These are phyloP conservation scores for Dysmachus trigonus DNA, from an alignment of 2,888 invertebrate genomes.

Conservation along the genomic window DNA sequence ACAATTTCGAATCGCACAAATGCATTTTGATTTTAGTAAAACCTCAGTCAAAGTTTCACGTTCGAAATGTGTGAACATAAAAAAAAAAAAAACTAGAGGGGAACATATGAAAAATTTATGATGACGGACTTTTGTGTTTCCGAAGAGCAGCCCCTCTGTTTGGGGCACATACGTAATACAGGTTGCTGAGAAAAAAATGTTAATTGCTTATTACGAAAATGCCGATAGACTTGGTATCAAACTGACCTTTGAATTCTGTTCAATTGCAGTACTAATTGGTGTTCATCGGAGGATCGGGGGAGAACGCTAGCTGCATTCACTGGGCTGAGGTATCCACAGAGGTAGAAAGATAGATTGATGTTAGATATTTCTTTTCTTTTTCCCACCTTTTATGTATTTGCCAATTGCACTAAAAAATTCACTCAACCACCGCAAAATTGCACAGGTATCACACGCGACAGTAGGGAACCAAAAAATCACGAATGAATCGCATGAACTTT, in stretches of 20 bases:
- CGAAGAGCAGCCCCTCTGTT: background rate
- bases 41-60: background rate
- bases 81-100: background rate
- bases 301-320: background rate
- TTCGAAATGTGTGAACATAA: background rate
- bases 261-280: background rate
- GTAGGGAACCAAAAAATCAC: background rate
- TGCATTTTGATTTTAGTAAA: background rate
- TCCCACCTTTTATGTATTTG: background rate
- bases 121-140: background rate
- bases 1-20: background rate
- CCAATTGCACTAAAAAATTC: background rate
- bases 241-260: slow-evolving; percentile 12
- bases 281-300: background rate
- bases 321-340: background rate
- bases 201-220: background rate
- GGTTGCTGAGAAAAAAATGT: background rate
- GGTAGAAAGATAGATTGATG: background rate
- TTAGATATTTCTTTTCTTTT: background rate
- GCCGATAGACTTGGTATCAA: background rate
- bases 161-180: background rate
- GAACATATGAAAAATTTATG: background rate
- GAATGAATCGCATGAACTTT: slow-evolving; percentile 9
- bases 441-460: background rate
- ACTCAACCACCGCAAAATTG: background rate